phyloP scores from a whole-genome alignment of 2,888 invertebrate species.

The Globia sparganii region DNA sequence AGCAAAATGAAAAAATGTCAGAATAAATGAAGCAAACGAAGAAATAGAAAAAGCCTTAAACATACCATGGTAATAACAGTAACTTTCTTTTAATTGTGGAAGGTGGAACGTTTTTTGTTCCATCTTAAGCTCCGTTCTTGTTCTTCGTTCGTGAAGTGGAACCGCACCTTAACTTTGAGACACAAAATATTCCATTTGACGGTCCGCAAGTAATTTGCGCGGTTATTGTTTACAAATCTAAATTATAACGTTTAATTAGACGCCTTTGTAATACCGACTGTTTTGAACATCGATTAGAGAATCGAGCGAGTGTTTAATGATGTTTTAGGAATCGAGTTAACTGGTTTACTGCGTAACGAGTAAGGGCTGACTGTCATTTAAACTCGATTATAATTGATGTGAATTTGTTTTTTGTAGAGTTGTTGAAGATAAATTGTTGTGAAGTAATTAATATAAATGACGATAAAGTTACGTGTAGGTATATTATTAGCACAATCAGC shows the following conservation, averaged over 20 bases:
- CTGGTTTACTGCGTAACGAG: conserved; percentile 16
- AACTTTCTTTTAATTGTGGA: not conserved
- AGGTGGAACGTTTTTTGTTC: not conserved
- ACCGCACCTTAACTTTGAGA: conserved; percentile 15
- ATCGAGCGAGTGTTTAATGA: conserved; percentile 10
- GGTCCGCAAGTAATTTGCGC: conserved; percentile 46
- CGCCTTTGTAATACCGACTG: conserved; percentile 26
- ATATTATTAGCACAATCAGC: not conserved
- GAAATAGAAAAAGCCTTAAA: not conserved
- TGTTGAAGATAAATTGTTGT: not conserved
- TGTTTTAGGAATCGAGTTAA: conserved; percentile 27
- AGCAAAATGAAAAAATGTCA: too few relatives aligned
- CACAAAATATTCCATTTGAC: conserved; percentile 35
- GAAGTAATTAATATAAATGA: not conserved
- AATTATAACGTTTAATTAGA: conserved; percentile 53
- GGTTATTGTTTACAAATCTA: conserved; percentile 51
- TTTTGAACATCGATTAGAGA: conserved; percentile 43
- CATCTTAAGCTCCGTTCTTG: too few relatives aligned
- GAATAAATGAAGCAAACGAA: too few relatives aligned
- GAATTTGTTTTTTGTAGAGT: not conserved
- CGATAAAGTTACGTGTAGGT: not conserved
- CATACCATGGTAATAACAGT: not conserved
- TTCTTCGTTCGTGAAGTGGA: not conserved
- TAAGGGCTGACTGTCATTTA: not conserved
- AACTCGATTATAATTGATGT: not conserved